Conservation (phyloP, 2,888 invertebrate genomes). For the Anthrax anthrax region DNA sequence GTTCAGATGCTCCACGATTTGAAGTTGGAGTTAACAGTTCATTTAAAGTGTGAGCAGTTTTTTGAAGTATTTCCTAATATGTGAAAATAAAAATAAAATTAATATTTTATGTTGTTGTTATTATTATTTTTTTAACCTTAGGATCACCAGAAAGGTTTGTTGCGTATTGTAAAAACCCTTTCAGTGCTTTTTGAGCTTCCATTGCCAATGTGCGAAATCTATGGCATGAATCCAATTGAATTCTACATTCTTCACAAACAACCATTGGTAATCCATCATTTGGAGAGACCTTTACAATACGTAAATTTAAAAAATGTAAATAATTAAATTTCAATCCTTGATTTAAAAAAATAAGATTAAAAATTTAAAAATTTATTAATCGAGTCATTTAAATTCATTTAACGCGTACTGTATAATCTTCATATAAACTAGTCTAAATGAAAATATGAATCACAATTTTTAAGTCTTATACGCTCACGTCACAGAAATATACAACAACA, state of each 20-base stretch:
- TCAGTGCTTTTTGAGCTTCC: conserved; percentile 59
- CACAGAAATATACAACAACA: no score
- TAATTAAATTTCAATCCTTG: conserved; percentile 1
- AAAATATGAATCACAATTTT: no score
- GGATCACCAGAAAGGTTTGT: conserved; percentile 51
- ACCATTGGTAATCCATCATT: conserved; percentile 62
- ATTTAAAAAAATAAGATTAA: no score
- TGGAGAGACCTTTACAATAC: conserved; percentile 51
- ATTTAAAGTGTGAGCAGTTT: conserved; percentile 43
- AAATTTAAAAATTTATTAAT: no score
- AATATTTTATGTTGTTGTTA: no score
- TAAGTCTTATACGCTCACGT: no score
- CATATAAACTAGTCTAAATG: no score
- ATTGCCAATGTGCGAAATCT: conserved; percentile 63
- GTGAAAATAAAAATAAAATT: neutral
- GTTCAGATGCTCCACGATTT: conserved; percentile 26
- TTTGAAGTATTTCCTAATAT: conserved; percentile 38
- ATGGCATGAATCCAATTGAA: conserved; percentile 59
- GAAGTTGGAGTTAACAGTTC: conserved; percentile 40
- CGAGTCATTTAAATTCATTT: neutral
- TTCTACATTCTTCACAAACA: conserved; percentile 61
- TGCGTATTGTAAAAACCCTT: conserved; percentile 60
- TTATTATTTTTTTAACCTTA: neutral
- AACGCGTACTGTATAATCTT: neutral
- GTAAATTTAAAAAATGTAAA: conserved; percentile 15